Evolutionary conservation across 2,888 invertebrate genomes (phyloP), one percentile per base, ranked within the genome.

Genomic region (Sceliomorpha sp.): DNA sequence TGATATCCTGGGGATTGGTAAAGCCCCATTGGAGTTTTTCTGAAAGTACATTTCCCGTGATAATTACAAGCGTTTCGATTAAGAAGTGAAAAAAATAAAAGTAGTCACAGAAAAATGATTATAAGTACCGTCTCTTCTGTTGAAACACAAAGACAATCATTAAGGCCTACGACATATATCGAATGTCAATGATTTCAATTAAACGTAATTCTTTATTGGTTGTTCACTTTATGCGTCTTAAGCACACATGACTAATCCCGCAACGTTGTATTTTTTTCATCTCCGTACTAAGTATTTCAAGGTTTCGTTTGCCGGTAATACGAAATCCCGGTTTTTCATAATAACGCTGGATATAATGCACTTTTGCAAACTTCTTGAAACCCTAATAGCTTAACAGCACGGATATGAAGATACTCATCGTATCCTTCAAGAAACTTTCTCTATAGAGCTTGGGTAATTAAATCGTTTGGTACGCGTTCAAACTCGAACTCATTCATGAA

Each of bases 11-110:
- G 56, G 68, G 68, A 44, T 62, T 45, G 68, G 50, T 62, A 68
- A 68, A 68, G 56, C 68, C 68, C 56, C 62, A 48, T 67, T 56
- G 44, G 58, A 20, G 45, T 62, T 68, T 58, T 62, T 68, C 68
- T 68, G 68, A 34, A 68, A 68, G 56, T 31, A 69, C 32, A 60
- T 31, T 31, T 55, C 8, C 36, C 26, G 10, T 4, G 20, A 29
- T 48, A 12, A 56, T 20, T 12, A 31, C n/a, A 15, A 44, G n/a
- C 14, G 17, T 7, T 50, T 9, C 40, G 32, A 50, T 48, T 8
- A 31, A 17, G 12, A 42, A 15, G 1, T 34, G 7, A 37, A 14
- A 24, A 17, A 7, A 51, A 29, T 2, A 12, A 31, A 31, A 31
- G 12, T 31, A 10, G 31, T 4, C n/a, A 31, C n/a, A n/a, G 4